A percentile compares a stretch with the other conserved stretches of the same genome.
These are phyloP conservation scores for Aphidoletes aphidimyza DNA, from an alignment of 2,888 invertebrate genomes.

Conservation along the genomic window DNA sequence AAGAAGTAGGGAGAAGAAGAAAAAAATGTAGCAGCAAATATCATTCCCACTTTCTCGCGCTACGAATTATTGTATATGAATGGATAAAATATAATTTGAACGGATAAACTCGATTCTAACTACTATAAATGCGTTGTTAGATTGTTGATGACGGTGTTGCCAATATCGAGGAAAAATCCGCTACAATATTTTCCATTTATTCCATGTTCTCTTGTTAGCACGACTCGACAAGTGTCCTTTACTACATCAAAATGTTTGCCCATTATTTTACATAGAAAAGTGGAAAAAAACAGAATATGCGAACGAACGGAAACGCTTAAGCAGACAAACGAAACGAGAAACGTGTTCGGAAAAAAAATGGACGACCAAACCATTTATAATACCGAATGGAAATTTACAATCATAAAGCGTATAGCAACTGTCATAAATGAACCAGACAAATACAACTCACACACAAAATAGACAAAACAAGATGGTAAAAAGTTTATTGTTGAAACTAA, in stretches of 20 bases:
- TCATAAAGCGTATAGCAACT: neutral
- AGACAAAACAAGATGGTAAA: neutral
- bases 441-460: too few species aligned
- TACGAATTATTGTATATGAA: neutral
- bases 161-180: neutral
- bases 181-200: neutral
- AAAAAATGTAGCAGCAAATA: too few species aligned
- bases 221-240: constrained; percentile 12
- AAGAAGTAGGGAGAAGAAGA: neutral
- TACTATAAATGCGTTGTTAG: neutral
- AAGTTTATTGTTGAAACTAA: neutral
- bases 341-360: constrained; percentile 25
- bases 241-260: neutral
- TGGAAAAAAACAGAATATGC: neutral
- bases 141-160: neutral
- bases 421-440: constrained; percentile 31
- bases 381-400: constrained; percentile 15
- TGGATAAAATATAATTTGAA: neutral
- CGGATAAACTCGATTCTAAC: neutral
- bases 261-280: neutral
- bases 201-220: neutral
- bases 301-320: neutral
- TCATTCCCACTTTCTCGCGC: too few species aligned
- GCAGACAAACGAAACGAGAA: neutral
- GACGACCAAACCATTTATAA: constrained; percentile 30